Conservation (phyloP, 2,888 invertebrate genomes). For the Erebia aethiops region DNA sequence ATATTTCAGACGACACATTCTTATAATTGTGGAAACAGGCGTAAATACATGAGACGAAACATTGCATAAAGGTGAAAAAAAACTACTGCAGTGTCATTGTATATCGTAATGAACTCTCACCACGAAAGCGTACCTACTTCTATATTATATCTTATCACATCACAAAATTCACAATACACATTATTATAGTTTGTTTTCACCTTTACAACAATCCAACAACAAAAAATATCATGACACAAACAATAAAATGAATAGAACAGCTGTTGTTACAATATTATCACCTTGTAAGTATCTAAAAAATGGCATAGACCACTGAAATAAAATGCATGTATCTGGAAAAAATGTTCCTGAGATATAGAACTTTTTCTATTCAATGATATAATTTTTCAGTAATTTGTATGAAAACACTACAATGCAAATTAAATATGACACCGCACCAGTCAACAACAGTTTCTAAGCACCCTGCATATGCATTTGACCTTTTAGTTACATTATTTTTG, state of each 20-base stretch:
- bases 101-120: too few relatives aligned
- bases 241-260: background rate
- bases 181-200: background rate
- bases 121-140: too few relatives aligned
- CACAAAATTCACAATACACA: background rate
- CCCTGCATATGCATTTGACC: background rate
- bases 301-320: background rate
- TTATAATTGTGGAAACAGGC: too few relatives aligned
- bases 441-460: slow-evolving; percentile 7
- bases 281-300: too few relatives aligned
- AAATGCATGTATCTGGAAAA: background rate
- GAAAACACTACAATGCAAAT: background rate
- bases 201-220: background rate
- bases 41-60: too few relatives aligned
- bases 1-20: too few relatives aligned
- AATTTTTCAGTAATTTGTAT: background rate
- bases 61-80: too few relatives aligned
- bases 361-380: background rate
- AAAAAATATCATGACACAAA: background rate
- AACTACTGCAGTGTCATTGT: too few relatives aligned
- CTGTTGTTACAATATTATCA: background rate
- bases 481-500: background rate
- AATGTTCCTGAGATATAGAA: background rate
- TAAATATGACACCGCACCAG: background rate
- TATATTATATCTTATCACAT: background rate